Evolutionary conservation across 2,113 vertebrate genomes (phyloP), one percentile per base, ranked within the genome.

Genomic region (Seriola rivoliana): DNA sequence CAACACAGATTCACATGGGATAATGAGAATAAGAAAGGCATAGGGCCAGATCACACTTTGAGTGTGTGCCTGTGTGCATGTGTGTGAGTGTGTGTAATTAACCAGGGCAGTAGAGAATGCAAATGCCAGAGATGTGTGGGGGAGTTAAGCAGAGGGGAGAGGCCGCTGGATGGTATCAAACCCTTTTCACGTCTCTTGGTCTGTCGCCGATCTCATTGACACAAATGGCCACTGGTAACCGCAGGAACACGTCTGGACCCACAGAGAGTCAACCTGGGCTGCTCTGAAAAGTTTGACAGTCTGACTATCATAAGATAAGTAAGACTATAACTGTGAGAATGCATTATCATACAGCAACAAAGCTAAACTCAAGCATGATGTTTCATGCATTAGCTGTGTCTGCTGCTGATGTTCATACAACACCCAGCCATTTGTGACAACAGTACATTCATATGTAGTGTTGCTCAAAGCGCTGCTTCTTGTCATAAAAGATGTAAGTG

Each of bases 71-170:
- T 69, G 59, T 85, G 46, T 48, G 42, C 10, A 9, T 44, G 42
- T 44, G 46, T 48, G 14, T 48, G 46, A 17, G 46, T 48, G 46
- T 48, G 81, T 78, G 76, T 81, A 64, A 82, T 85, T 81, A 84
- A 83, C 72, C 65, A 75, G 77, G 85, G 80, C 77, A 84, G 80
- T 34, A 25, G 74, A 86, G 77, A 78, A 72, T 6, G 80, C 80
- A 72, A 80, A 88, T 79, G 86, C 83, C 86, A 86, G 75, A 88
- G 89, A 88, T 90, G 86, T 76, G 69, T n/a, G 48, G 67, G 36
- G 46, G 80, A 85, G 85, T 90, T 90, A 88, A 88, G 82, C 66
- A 74, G 72, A 80, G 66, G 7, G 17, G 60, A 62, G 73, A 83
- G 46, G 80, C 80, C 44, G 48, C 78, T 29, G 75, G 74, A 76